phyloP scores from a whole-genome alignment of 2,888 invertebrate species.

The Acrocyrtus sp. region DNA sequence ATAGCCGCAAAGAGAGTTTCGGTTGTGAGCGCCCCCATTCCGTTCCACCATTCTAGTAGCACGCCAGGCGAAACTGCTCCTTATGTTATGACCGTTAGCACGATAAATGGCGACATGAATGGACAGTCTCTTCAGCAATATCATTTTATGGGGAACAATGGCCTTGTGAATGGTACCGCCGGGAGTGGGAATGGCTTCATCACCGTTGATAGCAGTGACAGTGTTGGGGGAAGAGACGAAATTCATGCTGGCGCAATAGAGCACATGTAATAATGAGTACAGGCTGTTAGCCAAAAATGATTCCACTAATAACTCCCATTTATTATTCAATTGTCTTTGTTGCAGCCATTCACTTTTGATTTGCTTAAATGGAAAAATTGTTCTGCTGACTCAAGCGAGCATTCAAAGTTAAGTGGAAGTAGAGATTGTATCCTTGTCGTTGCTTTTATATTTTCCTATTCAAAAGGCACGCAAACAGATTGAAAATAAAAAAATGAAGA shows the following conservation, averaged over 20 bases:
- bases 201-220: background rate
- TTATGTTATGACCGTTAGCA: conserved; percentile 18
- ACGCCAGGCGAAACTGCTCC: background rate
- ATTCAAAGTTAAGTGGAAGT: no score
- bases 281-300: no score
- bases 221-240: background rate
- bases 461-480: no score
- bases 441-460: no score
- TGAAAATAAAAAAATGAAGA: background rate
- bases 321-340: background rate
- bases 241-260: no score
- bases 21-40: background rate
- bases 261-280: no score
- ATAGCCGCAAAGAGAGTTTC: background rate
- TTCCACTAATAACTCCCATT: background rate
- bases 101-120: conserved; percentile 8
- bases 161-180: background rate
- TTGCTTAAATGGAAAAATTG: background rate
- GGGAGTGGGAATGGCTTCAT: background rate
- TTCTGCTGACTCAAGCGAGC: no score
- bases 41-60: no score
- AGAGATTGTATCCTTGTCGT: no score
- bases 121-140: conserved; percentile 5
- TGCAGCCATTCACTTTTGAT: background rate
- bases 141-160: conserved; percentile 3